A percentile compares a stretch with the other conserved stretches of the same genome.
Conservation (phyloP, 1,140 invertebrate species). For the Pemphigus obesinymphae region DNA sequence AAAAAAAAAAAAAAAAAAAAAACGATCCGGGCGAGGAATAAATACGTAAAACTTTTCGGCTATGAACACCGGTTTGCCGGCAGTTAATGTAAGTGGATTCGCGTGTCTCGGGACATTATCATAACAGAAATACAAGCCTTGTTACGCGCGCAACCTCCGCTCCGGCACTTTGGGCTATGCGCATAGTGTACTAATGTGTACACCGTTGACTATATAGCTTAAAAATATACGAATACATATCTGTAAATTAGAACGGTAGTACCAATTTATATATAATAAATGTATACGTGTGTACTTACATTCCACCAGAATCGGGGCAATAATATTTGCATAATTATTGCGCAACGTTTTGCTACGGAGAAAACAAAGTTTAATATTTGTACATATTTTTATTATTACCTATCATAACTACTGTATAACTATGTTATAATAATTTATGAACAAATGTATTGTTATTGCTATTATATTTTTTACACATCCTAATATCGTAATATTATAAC, state of each 20-base stretch:
- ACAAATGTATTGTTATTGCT: too few species aligned
- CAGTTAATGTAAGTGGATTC: slow-evolving; percentile 25
- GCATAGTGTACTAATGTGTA: too few species aligned
- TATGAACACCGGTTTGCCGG: background rate
- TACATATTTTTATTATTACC: too few species aligned
- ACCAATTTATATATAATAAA: background rate
- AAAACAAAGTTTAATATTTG: background rate
- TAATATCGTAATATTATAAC: too few species aligned
- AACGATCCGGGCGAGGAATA: background rate
- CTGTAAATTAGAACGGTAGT: too few species aligned
- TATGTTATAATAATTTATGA: background rate
- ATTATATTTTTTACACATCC: too few species aligned
- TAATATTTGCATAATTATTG: slow-evolving; percentile 2
- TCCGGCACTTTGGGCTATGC: background rate
- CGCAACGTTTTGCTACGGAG: background rate
- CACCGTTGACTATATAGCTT: background rate
- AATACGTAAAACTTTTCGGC: slow-evolving; percentile 15
- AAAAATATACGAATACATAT: background rate
- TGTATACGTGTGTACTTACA: background rate
- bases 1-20: too few species aligned
- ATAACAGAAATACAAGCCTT: background rate
- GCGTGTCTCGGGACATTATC: slow-evolving; percentile 26
- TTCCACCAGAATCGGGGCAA: background rate
- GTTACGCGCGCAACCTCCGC: background rate
- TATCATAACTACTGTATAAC: background rate